Conservation (phyloP, 2,888 invertebrate species). For the Ophioninae sp. region DNA sequence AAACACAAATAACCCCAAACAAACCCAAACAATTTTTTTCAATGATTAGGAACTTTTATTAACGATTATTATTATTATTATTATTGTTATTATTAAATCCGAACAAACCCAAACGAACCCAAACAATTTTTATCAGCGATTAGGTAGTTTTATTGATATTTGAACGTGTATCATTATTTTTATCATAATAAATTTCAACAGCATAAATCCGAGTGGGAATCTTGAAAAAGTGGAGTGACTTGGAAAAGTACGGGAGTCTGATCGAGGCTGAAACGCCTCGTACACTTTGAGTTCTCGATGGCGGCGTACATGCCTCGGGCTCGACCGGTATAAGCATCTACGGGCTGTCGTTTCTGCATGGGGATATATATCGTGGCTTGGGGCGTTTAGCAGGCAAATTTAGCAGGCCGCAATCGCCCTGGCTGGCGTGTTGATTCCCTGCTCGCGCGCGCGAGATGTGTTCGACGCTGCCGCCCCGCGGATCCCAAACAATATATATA, state of each 20-base stretch:
- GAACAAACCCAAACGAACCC: too few relatives aligned
- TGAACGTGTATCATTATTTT: too few relatives aligned
- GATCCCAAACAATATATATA: conserved; percentile 35
- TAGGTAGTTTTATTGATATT: too few relatives aligned
- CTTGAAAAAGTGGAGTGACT: neutral
- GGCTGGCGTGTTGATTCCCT: conserved; percentile 75
- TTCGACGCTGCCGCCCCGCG: conserved; percentile 52
- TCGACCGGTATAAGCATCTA: conserved; percentile 75
- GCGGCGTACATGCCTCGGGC: conserved; percentile 64
- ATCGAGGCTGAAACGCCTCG: conserved; percentile 12
- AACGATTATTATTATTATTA: too few relatives aligned
- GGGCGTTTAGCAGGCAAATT: conserved; percentile 71
- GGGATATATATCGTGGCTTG: conserved; percentile 72
- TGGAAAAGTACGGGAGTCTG: neutral
- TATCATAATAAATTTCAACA: too few relatives aligned
- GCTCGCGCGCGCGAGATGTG: conserved; percentile 62
- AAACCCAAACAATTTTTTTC: too few relatives aligned
- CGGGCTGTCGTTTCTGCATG: conserved; percentile 68
- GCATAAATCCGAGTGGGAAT: too few relatives aligned
- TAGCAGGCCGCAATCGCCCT: conserved; percentile 74
- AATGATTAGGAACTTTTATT: too few relatives aligned
- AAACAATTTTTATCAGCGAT: too few relatives aligned
- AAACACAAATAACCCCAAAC: too few relatives aligned
- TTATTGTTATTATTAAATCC: too few relatives aligned
- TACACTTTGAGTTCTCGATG: conserved; percentile 16